Evolutionary conservation across 2,797 vertebrate species (phyloP), one percentile per base, ranked within the genome.

Genomic region (Carapus acus): DNA sequence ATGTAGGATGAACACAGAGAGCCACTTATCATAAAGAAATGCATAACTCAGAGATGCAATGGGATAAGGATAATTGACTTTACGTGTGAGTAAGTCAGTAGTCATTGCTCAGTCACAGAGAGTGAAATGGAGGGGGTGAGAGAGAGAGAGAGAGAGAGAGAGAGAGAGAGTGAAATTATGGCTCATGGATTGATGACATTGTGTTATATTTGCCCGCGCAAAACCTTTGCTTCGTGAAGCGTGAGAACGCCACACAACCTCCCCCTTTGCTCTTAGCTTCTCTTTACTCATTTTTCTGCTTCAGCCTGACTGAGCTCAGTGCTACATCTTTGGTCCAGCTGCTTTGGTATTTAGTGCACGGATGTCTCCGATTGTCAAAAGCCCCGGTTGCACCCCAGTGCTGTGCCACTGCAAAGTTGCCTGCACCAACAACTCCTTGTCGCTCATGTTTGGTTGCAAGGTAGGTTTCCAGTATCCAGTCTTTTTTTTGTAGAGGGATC

Each of bases 391-490:
- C 87, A 89, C 88, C 73, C 92, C 94, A 64, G 85, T 94, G 91
- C 89, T 93, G 80, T 96, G 93, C 89, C 93, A 97, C 90, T 96
- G 94, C 90, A 96, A 94, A 91, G 90, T 94, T 88, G 91, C 91
- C 79, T 96, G 94, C 82, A 91, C 90, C 86, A 92, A 92, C 91
- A 94, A 90, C 89, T 91, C 91, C 80, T 86, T 96, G 64, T 95
- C 91, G 74, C 85, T 97, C 88, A 94, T 97, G 93, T 96, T 96
- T 85, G 92, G 93, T 88, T 97, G 94, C 84, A 94, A 96, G 94
- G 94, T 95, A 96, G 88, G 92, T 85, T 59, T 43, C n/a, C 47
- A 45, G 40, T 57, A 12, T 18, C 9, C 22, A 50, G 21, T 58
- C 6, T 56, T 65, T 42, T 21, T 54, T 59, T 59, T 16, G 31